Percentiles rank a stretch among this genome's conserved stretches.
Conservation (phyloP, 1,140 invertebrate genomes). For the Phortica variegata region DNA sequence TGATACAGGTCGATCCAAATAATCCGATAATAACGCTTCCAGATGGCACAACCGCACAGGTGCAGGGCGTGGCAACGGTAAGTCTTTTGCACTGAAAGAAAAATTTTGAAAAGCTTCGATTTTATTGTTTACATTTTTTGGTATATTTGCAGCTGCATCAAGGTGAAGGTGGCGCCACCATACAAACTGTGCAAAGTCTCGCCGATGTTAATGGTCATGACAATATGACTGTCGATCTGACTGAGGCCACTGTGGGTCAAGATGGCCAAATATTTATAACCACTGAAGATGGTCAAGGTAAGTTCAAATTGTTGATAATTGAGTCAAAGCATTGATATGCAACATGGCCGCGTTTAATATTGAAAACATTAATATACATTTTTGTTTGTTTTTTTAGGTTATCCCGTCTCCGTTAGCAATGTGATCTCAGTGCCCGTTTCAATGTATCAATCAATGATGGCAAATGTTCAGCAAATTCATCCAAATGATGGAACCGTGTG, state of each 20-base stretch:
- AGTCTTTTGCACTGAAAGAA: constrained; percentile 29
- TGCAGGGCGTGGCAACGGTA: constrained; percentile 85
- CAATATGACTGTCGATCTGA: constrained; percentile 79
- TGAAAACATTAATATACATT: constrained; percentile 3
- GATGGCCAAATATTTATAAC: constrained; percentile 94
- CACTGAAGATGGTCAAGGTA: constrained; percentile 90
- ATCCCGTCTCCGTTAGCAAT: constrained; percentile 85
- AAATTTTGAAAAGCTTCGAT: constrained; percentile 12
- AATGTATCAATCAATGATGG: constrained; percentile 95
- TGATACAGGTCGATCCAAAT: constrained; percentile 94
- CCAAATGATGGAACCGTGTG: constrained; percentile 77
- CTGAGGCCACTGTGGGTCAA: constrained; percentile 82
- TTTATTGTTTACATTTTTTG: background rate
- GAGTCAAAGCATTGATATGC: background rate
- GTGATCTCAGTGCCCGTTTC: constrained; percentile 95
- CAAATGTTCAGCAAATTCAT: constrained; percentile 82
- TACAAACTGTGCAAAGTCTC: constrained; percentile 76
- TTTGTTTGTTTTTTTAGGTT: constrained; percentile 61
- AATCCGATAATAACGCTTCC: constrained; percentile 93
- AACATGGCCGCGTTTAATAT: too few relatives aligned
- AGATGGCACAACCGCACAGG: constrained; percentile 93
- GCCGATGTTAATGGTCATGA: constrained; percentile 65
- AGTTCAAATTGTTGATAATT: background rate
- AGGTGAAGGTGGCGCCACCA: constrained; percentile 69
- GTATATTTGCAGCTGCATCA: constrained; percentile 71